These are phyloP conservation scores for Galeruca laticollis DNA, from an alignment of 2,888 invertebrate genomes.

Conservation along the genomic window DNA sequence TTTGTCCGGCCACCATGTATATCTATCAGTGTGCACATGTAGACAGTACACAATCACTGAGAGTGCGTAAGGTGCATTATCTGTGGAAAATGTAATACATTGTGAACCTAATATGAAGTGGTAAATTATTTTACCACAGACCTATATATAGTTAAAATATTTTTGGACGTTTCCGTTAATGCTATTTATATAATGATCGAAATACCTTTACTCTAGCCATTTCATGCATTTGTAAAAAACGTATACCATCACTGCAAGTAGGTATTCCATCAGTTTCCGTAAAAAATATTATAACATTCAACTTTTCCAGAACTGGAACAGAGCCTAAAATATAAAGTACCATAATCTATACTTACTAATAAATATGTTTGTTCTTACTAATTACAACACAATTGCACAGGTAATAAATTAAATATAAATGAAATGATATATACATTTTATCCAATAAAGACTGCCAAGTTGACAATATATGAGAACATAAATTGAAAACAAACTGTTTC, in stretches of 20 bases:
- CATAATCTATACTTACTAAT: neutral
- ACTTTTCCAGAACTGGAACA: conserved; percentile 16
- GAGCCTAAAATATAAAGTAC: conserved; percentile 26
- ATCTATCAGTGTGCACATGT: too few relatives aligned
- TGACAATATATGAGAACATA: neutral
- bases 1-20: too few relatives aligned
- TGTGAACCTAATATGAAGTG: too few relatives aligned
- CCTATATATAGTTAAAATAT: too few relatives aligned
- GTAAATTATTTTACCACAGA: too few relatives aligned
- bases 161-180: too few relatives aligned
- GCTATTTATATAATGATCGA: too few relatives aligned
- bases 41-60: too few relatives aligned
- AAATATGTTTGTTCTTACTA: neutral
- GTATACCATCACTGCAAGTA: conserved; percentile 40
- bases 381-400: neutral
- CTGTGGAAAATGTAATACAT: too few relatives aligned
- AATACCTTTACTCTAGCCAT: conserved; percentile 47
- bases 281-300: conserved; percentile 53
- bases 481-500: neutral
- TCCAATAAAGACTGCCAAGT: neutral
- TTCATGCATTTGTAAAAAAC: conserved; percentile 48
- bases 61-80: too few relatives aligned
- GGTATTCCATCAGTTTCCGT: conserved; percentile 44
- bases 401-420: neutral
- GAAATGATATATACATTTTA: neutral